Evolutionary conservation across 1,140 invertebrate genomes (phyloP), one percentile per base, ranked within the genome.

Genomic region (Panagrolaimus sp.): DNA sequence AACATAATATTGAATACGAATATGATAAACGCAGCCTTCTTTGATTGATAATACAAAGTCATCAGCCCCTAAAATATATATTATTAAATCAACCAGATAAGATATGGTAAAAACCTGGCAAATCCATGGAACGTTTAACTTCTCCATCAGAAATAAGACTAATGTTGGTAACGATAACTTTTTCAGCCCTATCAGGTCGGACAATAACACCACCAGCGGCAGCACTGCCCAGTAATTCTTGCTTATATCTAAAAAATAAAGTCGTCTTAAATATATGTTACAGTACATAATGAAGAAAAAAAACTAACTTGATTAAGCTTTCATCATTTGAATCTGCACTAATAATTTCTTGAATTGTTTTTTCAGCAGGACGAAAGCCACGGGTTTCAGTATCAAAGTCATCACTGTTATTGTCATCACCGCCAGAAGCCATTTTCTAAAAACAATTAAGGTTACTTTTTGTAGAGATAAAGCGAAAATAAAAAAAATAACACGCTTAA

Each of bases 1-100:
- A 25, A 98, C 94, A 82, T 92, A 89, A 84, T 98, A 98, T 82
- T 96, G 92, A 83, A 98, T 96, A 79, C 92, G 89, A 82, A 98
- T 92, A 83, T 88, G 88, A 82, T 98, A 98, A 69, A 91, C 90
- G 69, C 93, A 89, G 8, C 94, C 95, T 86, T 98, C 95, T 84
- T 97, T 96, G 75, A 98, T 91, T 45, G 88, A 87, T 86, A 95
- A 93, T 61, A 89, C 89, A 57, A 76, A 71, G 23, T 74, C 71
- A 42, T 64, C 65, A 16, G n/a, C 13, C 14, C 62, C 70, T 77
- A 53, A 46, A 75, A 63, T 2, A 71, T 25, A 61, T 1, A 3
- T 1, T 1, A 25, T 23, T 68, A 16, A 42, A 57, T 16, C 9
- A 5, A 63, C 16, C 20, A 66, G 1, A 44, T n/a, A 51, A 42